These are phyloP conservation scores for Perca fluviatilis DNA, from an alignment of 2,113 vertebrate species.

Conservation along the genomic window DNA sequence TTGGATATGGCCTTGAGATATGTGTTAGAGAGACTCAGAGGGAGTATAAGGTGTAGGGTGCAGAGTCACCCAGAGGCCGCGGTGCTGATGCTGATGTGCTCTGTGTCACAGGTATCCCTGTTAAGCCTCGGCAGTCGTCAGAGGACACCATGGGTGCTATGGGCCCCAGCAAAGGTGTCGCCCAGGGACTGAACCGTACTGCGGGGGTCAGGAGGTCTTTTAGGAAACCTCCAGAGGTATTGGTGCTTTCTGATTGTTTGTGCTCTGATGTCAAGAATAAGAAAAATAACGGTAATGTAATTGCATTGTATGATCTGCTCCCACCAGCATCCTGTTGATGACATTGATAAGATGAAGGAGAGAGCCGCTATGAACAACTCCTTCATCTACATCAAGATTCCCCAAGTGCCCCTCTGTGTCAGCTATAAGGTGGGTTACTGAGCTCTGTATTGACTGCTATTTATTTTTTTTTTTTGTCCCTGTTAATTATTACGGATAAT, in stretches of 20 bases:
- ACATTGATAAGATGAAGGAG: conserved; percentile 99
- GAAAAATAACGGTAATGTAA: not conserved
- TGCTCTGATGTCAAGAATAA: not conserved
- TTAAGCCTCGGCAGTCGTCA: conserved; percentile 92
- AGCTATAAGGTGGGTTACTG: conserved; percentile 93
- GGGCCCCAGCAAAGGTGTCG: conserved; percentile 93
- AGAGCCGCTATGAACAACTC: conserved; percentile 99
- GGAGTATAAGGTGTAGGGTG: conserved; percentile 54
- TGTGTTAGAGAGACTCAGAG: conserved; percentile 10
- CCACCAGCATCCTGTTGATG: conserved; percentile 94
- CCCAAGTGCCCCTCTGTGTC: conserved; percentile 97
- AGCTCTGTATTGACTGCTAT: not conserved
- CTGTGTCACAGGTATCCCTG: conserved; percentile 89
- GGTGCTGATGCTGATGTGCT: conserved; percentile 32
- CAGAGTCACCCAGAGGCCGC: conserved; percentile 54
- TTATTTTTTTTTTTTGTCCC: not conserved
- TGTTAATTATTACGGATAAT: not conserved
- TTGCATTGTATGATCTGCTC: not conserved
- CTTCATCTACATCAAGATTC: conserved; percentile 99
- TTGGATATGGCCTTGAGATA: conserved; percentile 55
- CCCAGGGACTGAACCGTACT: conserved; percentile 93
- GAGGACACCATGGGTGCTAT: conserved; percentile 91
- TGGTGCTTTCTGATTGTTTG: not conserved
- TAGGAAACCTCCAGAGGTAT: conserved; percentile 95
- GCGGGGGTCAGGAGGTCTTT: conserved; percentile 97